Evolutionary conservation across 2,113 vertebrate genomes (phyloP), one percentile per base, ranked within the genome.

Genomic region (Delphinapterus leucas): DNA sequence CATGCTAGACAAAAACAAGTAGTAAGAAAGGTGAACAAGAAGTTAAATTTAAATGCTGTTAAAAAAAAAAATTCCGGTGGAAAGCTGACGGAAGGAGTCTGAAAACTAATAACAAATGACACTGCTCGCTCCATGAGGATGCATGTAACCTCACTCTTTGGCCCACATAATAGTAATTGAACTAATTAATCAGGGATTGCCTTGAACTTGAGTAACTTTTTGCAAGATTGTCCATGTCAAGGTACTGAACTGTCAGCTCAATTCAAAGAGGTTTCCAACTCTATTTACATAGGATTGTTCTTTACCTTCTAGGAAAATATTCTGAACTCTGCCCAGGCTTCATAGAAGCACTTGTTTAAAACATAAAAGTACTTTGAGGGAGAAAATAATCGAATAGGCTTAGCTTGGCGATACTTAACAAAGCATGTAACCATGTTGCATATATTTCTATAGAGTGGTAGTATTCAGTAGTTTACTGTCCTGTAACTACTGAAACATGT

Each of bases 11-110:
- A 96, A 98, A 98, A 98, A 97, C 82, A 98, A 96, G 87, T 38
- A 87, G 58, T 82, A 94, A 94, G 90, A 85, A 96, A 96, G 88
- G 94, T 96, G 96, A 97, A 94, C 67, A 94, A 94, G 93, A 97
- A 97, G 96, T 96, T 98, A 98, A 97, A 95, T 96, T 96, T 94
- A 94, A 97, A 91, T 96, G 67, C 88, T 95, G 25, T 91, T 92
- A 44, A 25, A 67, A 67, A 65, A 87, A 68, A 81, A 60, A 49
- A 81, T n/a, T 58, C 44, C n/a, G 44, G n/a, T 88, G 44, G 83
- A 92, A 96, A 93, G 95, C 55, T 93, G 81, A 93, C 36, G 3
- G 17, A 76, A 96, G 28, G 55, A 89, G 8, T 68, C 79, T 53
- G 74, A 96, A 97, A 95, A 95, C 71, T 81, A 94, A 80, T 96